Conservation (phyloP, 2,113 vertebrate species). For the Thamnophis sirtalis region DNA sequence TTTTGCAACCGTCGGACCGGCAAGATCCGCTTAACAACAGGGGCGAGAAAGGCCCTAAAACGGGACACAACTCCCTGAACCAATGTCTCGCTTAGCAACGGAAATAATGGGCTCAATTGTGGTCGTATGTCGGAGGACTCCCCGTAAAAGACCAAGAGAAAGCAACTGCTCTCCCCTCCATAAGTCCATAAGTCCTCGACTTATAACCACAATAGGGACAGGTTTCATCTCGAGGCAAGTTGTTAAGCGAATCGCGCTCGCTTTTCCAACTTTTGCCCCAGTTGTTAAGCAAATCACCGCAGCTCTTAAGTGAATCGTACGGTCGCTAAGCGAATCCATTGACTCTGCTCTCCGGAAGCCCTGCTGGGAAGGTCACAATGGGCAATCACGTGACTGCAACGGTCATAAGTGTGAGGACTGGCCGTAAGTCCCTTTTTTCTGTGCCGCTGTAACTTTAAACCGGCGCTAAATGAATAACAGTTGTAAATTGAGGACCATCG, state of each 20-base stretch:
- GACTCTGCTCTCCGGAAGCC: not conserved
- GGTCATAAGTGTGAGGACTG: not conserved
- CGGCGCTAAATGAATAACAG: not conserved
- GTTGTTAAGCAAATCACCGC: not conserved
- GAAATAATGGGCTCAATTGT: too few species aligned
- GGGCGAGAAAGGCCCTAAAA: not conserved
- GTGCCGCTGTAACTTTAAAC: not conserved
- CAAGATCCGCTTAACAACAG: not conserved
- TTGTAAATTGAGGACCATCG: not conserved
- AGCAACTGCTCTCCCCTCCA: not conserved
- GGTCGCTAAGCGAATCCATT: not conserved
- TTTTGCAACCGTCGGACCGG: not conserved
- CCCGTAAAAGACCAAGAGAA: not conserved
- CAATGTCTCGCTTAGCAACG: not conserved
- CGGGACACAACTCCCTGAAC: not conserved
- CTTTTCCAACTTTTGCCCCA: not conserved
- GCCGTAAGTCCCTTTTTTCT: not conserved
- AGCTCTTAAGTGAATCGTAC: not conserved
- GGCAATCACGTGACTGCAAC: not conserved
- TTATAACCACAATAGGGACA: not conserved
- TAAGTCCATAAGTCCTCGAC: not conserved
- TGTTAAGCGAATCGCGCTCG: not conserved
- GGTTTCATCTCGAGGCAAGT: not conserved
- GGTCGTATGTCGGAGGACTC: not conserved
- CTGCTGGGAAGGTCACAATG: not conserved